A percentile compares a stretch with the other conserved stretches of the same genome.
phyloP scores from a whole-genome alignment of 2,888 invertebrate species.

The Patella pellucida region DNA sequence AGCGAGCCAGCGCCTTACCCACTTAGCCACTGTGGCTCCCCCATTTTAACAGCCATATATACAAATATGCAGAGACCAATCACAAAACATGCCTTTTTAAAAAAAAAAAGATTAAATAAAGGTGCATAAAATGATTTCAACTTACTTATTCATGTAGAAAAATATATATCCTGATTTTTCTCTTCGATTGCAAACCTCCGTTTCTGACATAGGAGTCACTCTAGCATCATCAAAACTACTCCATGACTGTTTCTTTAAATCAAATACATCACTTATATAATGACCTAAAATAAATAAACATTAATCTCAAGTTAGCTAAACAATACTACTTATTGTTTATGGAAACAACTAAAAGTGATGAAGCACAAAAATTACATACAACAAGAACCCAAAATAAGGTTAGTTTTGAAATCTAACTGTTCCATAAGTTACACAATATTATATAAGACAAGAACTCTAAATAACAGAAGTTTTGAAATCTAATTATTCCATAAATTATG shows the following conservation, averaged over 20 bases:
- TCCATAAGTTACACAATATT: background rate
- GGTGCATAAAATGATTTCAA: constrained; percentile 8
- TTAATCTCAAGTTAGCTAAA: background rate
- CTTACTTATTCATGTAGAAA: constrained; percentile 65
- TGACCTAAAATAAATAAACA: constrained; percentile 50
- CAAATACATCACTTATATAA: constrained; percentile 64
- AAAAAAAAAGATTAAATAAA: constrained; percentile 10
- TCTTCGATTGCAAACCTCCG: constrained; percentile 48
- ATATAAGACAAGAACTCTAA: background rate
- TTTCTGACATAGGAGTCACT: constrained; percentile 51
- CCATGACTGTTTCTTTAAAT: constrained; percentile 59
- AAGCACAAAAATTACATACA: too few relatives aligned
- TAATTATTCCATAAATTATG: too few relatives aligned
- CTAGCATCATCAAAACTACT: constrained; percentile 61
- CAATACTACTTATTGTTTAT: background rate
- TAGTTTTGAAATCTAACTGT: background rate
- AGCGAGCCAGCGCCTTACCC: too few relatives aligned
- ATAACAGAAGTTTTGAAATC: too few relatives aligned
- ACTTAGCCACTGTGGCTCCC: too few relatives aligned
- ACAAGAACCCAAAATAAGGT: background rate
- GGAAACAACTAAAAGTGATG: too few relatives aligned
- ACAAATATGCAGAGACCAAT: background rate
- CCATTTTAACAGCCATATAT: background rate
- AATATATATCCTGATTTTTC: constrained; percentile 64
- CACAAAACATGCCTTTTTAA: background rate